These are phyloP conservation scores for Ericerus pela DNA, from an alignment of 1,140 invertebrate genomes.

Conservation along the genomic window DNA sequence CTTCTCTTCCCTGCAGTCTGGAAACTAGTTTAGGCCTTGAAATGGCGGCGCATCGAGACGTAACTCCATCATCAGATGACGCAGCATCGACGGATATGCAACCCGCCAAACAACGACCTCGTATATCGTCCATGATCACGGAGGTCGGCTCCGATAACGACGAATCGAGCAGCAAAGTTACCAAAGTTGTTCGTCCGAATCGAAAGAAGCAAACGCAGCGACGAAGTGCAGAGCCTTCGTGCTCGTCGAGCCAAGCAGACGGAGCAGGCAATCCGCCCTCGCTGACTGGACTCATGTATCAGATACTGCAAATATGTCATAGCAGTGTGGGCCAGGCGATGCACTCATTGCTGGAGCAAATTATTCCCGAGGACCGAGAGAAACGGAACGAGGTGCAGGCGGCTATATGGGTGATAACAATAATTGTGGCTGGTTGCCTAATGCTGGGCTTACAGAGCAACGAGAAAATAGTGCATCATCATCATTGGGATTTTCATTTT, in stretches of 20 bases:
- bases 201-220: constrained; percentile 13
- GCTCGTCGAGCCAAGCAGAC: background rate
- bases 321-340: constrained; percentile 13
- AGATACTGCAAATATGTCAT: constrained; percentile 15
- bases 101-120: constrained; percentile 1
- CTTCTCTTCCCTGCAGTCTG: background rate
- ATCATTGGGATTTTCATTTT: constrained; percentile 75
- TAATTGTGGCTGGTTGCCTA: constrained; percentile 53
- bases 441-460: constrained; percentile 46
- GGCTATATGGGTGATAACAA: constrained; percentile 52
- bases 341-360: constrained; percentile 15
- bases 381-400: constrained; percentile 59
- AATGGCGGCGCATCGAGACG: background rate
- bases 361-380: constrained; percentile 61
- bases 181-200: background rate
- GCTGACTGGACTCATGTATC: constrained; percentile 14
- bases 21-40: background rate
- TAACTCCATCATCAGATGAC: background rate
- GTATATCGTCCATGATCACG: constrained; percentile 15
- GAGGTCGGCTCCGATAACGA: constrained; percentile 15
- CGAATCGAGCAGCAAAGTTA: background rate
- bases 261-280: background rate
- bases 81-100: background rate
- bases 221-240: background rate
- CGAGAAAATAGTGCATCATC: constrained; percentile 53